Base-by-base conservation (phyloP, 2,888 invertebrate species). In the Nematopogon swammerdamellus region DNA sequence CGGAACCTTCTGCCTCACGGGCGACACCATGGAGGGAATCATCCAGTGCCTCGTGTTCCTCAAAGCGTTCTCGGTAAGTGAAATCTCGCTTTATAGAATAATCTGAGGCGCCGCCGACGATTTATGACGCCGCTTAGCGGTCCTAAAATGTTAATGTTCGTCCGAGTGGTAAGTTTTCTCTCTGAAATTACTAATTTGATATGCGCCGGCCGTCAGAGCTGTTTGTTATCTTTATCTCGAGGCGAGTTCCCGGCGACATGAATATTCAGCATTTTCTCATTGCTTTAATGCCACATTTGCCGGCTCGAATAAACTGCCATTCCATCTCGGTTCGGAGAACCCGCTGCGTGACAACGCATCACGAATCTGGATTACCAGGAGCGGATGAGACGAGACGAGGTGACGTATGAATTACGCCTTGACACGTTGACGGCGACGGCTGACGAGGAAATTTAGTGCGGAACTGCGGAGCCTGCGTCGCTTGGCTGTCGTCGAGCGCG, bases 21-120 rank as follows among this genome's bases (percentile, higher is more conserved):
- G 93, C 49, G 93, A 93, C 74, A 93, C 93, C 53, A 93, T 94
- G 92, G 93, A 94, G 68, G 93, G 92, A 60, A 93, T 94, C 65
- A 92, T 94, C 67, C 93, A 94, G 80, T 93, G 93, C 70, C 84
- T 94, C 63, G 94, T 94, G 61, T 93, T 93, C 80, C 86, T 93
- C 66, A 94, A 93, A 75, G 93, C 93, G 43, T 93, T 93, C 71
- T 92, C 92, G 90, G 94, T 94, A 83, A 89, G 92, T 83, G 36
- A 50, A 47, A 25, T 10, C 25, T 25, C 25, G n/a, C n/a, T n/a
- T n/a, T n/a, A n/a, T n/a, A n/a, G n/a, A n/a, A n/a, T n/a, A n/a
- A 36, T 36, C 36, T 11, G 11, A n/a, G 11, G 11, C 11, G 11
- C 36, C 36, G 11, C n/a, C 36, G 36, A 11, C 36, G n/a, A 16